phyloP scores from a whole-genome alignment of 2,797 vertebrate genomes.

The Petrocephalus schoutedeni region DNA sequence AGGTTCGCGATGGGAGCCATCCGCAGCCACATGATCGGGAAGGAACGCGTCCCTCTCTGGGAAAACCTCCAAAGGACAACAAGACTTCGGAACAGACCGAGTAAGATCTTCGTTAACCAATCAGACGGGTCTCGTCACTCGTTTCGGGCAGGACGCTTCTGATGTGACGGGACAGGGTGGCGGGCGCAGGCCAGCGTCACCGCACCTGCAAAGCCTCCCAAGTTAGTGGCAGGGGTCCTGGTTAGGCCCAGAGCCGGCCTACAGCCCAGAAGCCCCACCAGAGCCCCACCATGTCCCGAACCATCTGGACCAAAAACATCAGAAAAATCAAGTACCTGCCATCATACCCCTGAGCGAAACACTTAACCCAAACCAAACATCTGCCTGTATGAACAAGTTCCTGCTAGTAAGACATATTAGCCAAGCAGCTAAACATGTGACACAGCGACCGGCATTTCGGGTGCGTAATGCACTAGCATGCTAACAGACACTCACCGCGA shows the following conservation, averaged over 20 bases:
- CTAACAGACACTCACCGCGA: not conserved
- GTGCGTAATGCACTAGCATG: not conserved
- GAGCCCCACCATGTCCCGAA: not conserved
- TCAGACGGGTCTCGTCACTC: not conserved
- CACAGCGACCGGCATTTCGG: not conserved
- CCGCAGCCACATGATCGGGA: not conserved
- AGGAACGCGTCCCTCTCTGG: not conserved
- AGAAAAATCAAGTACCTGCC: not conserved
- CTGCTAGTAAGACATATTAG: not conserved
- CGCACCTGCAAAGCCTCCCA: not conserved
- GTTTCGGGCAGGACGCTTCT: not conserved
- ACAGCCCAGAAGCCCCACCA: too few relatives aligned
- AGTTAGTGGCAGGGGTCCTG: too few relatives aligned
- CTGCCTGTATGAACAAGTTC: not conserved
- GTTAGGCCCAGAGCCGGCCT: not conserved
- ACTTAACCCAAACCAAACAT: not conserved
- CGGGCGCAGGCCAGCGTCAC: not conserved
- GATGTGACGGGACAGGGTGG: not conserved
- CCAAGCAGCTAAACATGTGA: not conserved
- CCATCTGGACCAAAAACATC: not conserved
- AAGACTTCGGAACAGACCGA: not conserved
- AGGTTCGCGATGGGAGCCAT: not conserved
- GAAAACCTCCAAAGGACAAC: not conserved
- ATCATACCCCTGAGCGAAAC: not conserved
- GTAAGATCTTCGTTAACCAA: not conserved